Evolutionary conservation across 2,888 invertebrate species (phyloP).

Genomic region (Dolomedes plantarius): DNA sequence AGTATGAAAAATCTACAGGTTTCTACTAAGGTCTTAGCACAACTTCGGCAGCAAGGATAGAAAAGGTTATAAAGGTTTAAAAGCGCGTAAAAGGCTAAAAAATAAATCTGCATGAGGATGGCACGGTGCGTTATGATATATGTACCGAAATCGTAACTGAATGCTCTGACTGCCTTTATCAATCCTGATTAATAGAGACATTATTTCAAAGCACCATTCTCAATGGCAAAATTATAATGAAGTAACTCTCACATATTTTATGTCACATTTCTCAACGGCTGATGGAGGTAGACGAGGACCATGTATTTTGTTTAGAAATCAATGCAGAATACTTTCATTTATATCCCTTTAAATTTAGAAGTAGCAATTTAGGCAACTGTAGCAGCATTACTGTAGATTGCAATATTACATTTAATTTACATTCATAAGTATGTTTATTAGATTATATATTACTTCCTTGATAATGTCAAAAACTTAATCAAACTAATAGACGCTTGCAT

Average conservation of each 20-base stretch:
- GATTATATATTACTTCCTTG: too few species aligned
- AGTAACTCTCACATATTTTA: not conserved
- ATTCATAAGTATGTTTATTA: too few species aligned
- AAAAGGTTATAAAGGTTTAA: slow-evolving; percentile 34
- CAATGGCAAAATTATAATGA: slow-evolving; percentile 20
- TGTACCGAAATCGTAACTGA: slow-evolving; percentile 24
- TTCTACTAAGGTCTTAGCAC: not conserved
- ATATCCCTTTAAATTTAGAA: too few species aligned
- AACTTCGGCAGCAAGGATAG: slow-evolving; percentile 9
- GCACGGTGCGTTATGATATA: slow-evolving; percentile 26
- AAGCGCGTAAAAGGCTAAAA: slow-evolving; percentile 34
- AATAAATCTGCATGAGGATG: slow-evolving; percentile 22
- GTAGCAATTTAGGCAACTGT: too few species aligned
- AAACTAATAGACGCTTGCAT: too few species aligned
- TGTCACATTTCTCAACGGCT: not conserved
- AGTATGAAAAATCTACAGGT: not conserved
- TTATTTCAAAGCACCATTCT: slow-evolving; percentile 52
- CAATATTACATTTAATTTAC: too few species aligned
- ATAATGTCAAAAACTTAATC: too few species aligned
- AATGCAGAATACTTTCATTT: too few species aligned
- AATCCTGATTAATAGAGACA: slow-evolving; percentile 17
- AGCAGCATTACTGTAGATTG: too few species aligned
- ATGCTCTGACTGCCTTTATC: slow-evolving; percentile 38
- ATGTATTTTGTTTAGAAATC: too few species aligned
- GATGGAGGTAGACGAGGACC: too few species aligned